Percentiles rank a stretch among this genome's conserved stretches.
These are phyloP conservation scores for Rhopilema esculentum DNA, from an alignment of 30 jellyfish, hydroid and myxozoan genomes.

Conservation along the genomic window DNA sequence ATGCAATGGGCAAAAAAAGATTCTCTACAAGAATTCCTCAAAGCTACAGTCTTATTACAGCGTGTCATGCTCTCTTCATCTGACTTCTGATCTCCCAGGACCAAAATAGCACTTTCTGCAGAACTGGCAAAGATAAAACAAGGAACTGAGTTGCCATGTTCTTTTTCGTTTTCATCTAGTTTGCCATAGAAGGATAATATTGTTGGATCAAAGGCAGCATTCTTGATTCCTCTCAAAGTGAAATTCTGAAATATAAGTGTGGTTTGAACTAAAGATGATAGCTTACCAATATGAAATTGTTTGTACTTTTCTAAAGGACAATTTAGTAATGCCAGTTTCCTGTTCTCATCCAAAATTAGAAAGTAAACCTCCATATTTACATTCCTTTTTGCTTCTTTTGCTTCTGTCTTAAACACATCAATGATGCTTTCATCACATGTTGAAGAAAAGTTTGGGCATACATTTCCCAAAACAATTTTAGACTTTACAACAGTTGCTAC, in stretches of 20 bases:
- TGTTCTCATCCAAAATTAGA: neutral
- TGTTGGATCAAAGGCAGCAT: neutral
- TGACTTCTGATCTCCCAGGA: neutral
- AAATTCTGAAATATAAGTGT: neutral
- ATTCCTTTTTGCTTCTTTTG: neutral
- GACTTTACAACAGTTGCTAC: conserved; percentile 13
- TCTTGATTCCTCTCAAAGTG: neutral
- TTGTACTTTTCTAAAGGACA: neutral
- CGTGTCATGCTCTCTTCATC: neutral
- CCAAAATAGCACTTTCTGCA: neutral
- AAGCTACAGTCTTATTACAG: neutral
- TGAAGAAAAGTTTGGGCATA: neutral
- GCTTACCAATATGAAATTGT: neutral
- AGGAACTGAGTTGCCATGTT: neutral
- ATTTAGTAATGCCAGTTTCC: neutral
- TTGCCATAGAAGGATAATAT: neutral
- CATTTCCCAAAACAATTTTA: neutral
- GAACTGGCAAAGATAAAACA: neutral
- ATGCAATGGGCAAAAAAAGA: conserved; percentile 27
- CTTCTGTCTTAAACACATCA: neutral
- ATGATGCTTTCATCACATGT: neutral
- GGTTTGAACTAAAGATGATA: neutral
- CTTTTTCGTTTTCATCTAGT: neutral
- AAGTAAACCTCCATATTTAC: neutral
- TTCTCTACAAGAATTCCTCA: too few relatives aligned